Conservation (phyloP, 2,113 vertebrate genomes). For the Hippolais icterina region DNA sequence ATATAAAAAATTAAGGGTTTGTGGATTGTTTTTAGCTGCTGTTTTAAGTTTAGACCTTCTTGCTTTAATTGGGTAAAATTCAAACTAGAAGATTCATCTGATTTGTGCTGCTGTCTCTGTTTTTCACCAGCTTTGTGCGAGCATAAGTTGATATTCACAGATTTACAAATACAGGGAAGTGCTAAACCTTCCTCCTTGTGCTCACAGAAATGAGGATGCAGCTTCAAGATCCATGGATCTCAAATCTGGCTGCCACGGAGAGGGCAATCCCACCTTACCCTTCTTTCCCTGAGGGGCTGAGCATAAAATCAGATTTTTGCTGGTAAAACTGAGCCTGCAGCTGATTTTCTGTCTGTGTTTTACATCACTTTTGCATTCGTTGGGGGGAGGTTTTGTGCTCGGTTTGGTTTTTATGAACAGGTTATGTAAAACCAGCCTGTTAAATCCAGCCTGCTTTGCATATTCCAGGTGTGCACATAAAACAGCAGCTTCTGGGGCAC, state of each 20-base stretch:
- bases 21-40: accelerated
- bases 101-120: neutral
- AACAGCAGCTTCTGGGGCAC: accelerated
- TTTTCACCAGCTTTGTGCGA: accelerated
- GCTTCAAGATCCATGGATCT: accelerated
- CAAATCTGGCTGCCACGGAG: neutral
- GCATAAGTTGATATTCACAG: accelerated
- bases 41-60: neutral
- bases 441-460: neutral
- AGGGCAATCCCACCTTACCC: neutral
- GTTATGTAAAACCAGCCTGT: neutral
- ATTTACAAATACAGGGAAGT: neutral
- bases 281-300: neutral
- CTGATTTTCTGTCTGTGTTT: neutral
- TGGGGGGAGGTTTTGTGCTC: neutral
- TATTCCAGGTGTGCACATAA: accelerated
- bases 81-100: accelerated
- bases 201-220: neutral
- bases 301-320: accelerated
- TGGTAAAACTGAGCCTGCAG: neutral
- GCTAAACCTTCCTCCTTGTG: neutral
- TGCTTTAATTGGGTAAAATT: neutral
- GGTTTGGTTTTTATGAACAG: accelerated
- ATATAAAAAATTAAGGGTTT: neutral
- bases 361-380: neutral